Evolutionary conservation across 2,113 vertebrate genomes (phyloP), one percentile per base, ranked within the genome.

Genomic region (Neofelis nebulosa): DNA sequence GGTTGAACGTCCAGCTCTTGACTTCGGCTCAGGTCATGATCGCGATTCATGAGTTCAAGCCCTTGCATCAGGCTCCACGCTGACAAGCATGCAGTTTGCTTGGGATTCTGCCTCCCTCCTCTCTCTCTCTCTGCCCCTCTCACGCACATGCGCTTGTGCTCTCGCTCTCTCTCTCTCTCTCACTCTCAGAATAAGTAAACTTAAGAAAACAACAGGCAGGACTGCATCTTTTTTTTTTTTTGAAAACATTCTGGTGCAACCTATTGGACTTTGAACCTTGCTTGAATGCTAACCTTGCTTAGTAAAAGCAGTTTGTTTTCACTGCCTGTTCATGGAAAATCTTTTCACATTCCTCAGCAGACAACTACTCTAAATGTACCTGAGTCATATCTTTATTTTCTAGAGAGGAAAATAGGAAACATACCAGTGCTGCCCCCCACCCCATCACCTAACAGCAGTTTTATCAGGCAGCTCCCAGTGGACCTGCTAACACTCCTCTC

Each of bases 291-390:
- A 81, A 25, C 71, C 57, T 85, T 95, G 23, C 65, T 29, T 84
- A 33, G 23, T 89, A 95, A 94, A 94, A 95, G 85, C 55, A 18
- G 9, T 81, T 96, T 97, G 21, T 97, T 89, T 89, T 27, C 73
- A 63, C 31, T 95, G 25, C 29, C 18, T 50, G 36, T 88, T 88
- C 66, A 65, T 90, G 73, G 81, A 68, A 95, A 84, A 21, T 84
- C 61, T 80, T 8, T 97, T 90, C 48, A 15, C 11, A 25, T 90
- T 92, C 31, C 50, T 96, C 7, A 92, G 55, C 82, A 97, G 52
- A 91, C 33, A 91, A 8, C 69, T 93, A 21, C 80, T 74, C 31
- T 92, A 91, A 65, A 66, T 68, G 36, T 80, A 65, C 74, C 94
- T 66, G 45, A 82, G 33, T 13, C 71, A 80, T 41, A 65, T 13